These are phyloP conservation scores for Pedionomus torquatus DNA, from an alignment of 2,113 vertebrate species.

Conservation along the genomic window DNA sequence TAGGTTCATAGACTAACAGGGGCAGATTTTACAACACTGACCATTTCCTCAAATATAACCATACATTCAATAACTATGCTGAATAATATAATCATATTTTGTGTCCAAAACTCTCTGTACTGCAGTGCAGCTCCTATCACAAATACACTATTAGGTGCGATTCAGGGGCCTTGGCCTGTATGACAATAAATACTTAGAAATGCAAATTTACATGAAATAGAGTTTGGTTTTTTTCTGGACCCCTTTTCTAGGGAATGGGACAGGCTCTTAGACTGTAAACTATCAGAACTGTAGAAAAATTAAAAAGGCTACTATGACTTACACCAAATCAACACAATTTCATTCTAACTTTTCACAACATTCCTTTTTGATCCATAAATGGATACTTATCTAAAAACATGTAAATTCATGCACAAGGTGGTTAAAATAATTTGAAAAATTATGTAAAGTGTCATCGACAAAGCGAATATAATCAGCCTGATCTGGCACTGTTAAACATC, in stretches of 20 bases:
- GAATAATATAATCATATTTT: background rate
- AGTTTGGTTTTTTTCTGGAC: background rate
- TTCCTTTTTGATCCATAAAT: background rate
- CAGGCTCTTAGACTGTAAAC: background rate
- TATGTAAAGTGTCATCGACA: background rate
- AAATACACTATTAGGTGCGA: background rate
- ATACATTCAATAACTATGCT: background rate
- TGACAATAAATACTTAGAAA: background rate
- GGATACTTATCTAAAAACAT: background rate
- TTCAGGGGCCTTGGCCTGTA: background rate
- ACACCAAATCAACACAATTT: background rate
- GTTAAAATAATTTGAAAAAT: background rate
- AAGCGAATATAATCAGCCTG: background rate
- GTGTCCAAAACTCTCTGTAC: background rate
- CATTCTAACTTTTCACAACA: background rate
- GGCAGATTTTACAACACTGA: background rate
- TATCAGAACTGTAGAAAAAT: background rate
- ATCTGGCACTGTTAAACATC: background rate
- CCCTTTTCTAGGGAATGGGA: background rate
- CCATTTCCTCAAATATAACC: background rate
- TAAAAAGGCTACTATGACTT: background rate
- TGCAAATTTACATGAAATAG: background rate
- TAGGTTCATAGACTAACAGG: background rate
- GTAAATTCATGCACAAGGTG: background rate
- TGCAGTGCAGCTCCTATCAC: background rate